Evolutionary conservation across 2,797 vertebrate species (phyloP), one percentile per base, ranked within the genome.

Genomic region (Percopsis omiscomaycus): DNA sequence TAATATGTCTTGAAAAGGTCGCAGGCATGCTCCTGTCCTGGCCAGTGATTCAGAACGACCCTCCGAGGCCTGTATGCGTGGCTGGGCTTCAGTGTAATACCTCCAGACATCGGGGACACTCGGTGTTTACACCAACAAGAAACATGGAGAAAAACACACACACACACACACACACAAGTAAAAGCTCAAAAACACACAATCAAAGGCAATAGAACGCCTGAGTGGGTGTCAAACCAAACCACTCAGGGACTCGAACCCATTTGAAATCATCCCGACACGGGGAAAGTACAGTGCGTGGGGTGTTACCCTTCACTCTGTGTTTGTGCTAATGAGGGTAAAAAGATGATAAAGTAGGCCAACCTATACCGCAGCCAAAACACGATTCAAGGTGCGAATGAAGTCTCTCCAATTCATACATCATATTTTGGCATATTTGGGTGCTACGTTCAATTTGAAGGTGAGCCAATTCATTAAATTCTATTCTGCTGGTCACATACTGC

Each of bases 51-150:
- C 75, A 84, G 84, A 87, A 89, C 82, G 86, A 62, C 75, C 86
- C 85, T 75, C 84, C 53, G 81, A 83, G 85, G 76, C 65, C 61
- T 78, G 74, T 84, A 85, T 88, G 87, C 87, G 86, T 82, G 88
- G 80, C 73, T 70, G 63, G 55, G 74, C 84, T 86, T 87, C 82
- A 85, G 86, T 86, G 83, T 83, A 73, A 88, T 87, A 88, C 81
- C 85, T 82, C 79, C 55, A 89, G 88, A 90, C 87, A 89, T 80
- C 22, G 55, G 85, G 88, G 83, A 88, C 81, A 73, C 84, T 84
- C 78, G 67, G 56, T 86, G 79, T 88, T 87, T 89, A 79, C 80
- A 83, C 74, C 78, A 80, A 65, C 75, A 77, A 84, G 76, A 82
- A 78, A 55, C 58, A 22, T 22, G 22, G 22, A 22, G 22, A 22